phyloP scores from a whole-genome alignment of 2,888 invertebrate genomes.

The Platynereis dumerilii region DNA sequence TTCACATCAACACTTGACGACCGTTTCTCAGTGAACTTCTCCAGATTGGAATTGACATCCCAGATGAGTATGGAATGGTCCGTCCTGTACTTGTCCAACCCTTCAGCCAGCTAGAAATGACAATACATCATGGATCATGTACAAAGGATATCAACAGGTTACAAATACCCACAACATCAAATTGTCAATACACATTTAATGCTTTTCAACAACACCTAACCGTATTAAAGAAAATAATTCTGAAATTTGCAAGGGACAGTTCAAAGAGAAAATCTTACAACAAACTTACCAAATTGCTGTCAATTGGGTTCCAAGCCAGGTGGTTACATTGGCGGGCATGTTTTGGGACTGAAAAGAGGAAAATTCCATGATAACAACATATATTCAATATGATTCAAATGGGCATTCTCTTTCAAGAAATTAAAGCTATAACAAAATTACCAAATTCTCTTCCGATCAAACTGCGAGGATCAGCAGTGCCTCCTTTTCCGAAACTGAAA shows the following conservation, averaged over 20 bases:
- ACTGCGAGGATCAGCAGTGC: constrained; percentile 69
- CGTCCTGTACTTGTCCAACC: constrained; percentile 86
- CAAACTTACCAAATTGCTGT: constrained; percentile 72
- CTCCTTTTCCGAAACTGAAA: constrained; percentile 53
- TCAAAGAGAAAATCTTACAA: no score
- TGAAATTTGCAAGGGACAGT: no score
- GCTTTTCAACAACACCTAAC: no score
- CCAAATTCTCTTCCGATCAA: constrained; percentile 80
- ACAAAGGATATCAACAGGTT: background rate
- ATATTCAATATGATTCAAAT: background rate
- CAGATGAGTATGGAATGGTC: constrained; percentile 89
- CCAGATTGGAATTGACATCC: constrained; percentile 72
- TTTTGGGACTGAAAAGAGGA: constrained; percentile 74
- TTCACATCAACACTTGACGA: constrained; percentile 38
- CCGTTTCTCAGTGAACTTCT: background rate
- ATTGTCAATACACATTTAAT: no score
- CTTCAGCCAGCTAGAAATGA: constrained; percentile 73
- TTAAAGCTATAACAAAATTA: no score
- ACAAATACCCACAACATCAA: background rate
- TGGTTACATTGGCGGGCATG: constrained; percentile 86
- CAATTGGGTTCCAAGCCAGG: constrained; percentile 85
- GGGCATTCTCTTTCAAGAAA: background rate
- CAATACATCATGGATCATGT: background rate
- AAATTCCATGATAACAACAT: no score
- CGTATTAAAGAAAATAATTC: no score